Base-by-base conservation (phyloP, 2,797 vertebrate genomes). In the Loriculus beryllinus region DNA sequence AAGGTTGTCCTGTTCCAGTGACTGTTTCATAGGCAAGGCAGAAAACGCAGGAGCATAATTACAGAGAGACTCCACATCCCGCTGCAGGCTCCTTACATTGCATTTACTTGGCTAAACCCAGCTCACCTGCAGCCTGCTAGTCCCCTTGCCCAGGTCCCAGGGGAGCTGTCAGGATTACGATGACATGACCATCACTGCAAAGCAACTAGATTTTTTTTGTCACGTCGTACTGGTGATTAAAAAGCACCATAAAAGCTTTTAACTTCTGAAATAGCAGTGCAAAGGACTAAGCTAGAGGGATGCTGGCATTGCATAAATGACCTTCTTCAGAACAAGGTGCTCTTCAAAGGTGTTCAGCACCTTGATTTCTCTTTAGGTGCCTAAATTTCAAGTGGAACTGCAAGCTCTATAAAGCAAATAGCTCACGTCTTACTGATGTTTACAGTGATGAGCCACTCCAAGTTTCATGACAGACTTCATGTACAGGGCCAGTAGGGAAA, bases 21-120 rank as follows among this genome's bases (percentile, higher is more conserved):
- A 54, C 78, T 85, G 39, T 68, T 94, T 88, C 52, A 51, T 9
- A 94, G 88, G 47, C 79, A 85, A 92, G 40, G 57, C 39, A 93
- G 72, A 92, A 95, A 92, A 94, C 81, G 5, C 28, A 82, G 71
- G 43, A 86, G 33, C 19, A 3, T 96, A 96, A 94, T 95, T 95
- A 93, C 4, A 62, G 80, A 80, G 51, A 35, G 67, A 63, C 71
- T 93, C 45, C 2, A 1, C n/a, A 20, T 56, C 63, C 67, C 80
- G 59, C 93, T 90, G 56, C 16, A 2, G 70, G 88, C 67, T 94
- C 28, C 80, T 67, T n/a, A 17, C 31, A 18, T 52, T 11, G 54
- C n/a, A 18, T 63, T 80, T 37, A 26, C 45, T 84, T 82, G 63
- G 51, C 54, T 91, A 65, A 94, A 67, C 31, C 18, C 48, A 82